A percentile compares a stretch with the other conserved stretches of the same genome.
Conservation (phyloP, 2,888 invertebrate genomes). For the Elegia similella region DNA sequence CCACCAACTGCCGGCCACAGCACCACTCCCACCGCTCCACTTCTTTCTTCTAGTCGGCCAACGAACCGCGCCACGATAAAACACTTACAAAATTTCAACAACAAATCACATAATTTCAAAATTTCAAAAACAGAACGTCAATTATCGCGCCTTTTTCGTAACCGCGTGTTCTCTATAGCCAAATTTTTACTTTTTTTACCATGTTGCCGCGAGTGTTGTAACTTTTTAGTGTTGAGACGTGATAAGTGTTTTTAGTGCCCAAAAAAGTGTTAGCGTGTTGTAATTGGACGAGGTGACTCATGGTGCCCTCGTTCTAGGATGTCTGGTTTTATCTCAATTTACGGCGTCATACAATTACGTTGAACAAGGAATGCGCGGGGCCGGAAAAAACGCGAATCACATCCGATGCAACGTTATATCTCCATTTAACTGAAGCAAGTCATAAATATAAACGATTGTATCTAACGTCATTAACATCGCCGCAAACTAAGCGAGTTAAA, state of each 20-base stretch:
- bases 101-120: constrained; percentile 29
- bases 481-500: constrained; percentile 21
- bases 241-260: constrained; percentile 37
- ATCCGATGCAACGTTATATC: not conserved
- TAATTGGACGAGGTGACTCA: constrained; percentile 63
- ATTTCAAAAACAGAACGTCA: constrained; percentile 40
- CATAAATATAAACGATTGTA: not conserved
- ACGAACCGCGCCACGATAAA: constrained; percentile 64
- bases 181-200: constrained; percentile 25
- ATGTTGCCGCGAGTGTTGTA: constrained; percentile 28
- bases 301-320: constrained; percentile 47
- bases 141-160: constrained; percentile 30
- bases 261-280: constrained; percentile 39
- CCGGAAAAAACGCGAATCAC: not conserved
- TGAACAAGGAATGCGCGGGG: constrained; percentile 22
- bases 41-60: constrained; percentile 69
- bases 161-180: constrained; percentile 30
- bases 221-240: constrained; percentile 36
- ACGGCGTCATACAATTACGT: constrained; percentile 44
- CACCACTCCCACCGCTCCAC: constrained; percentile 71
- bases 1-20: constrained; percentile 64
- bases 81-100: constrained; percentile 41
- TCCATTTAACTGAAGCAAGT: not conserved
- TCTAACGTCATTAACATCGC: not conserved
- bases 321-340: constrained; percentile 58